Evolutionary conservation across 1,140 invertebrate genomes (phyloP), one percentile per base, ranked within the genome.

Genomic region (Monomorium pharaonis): DNA sequence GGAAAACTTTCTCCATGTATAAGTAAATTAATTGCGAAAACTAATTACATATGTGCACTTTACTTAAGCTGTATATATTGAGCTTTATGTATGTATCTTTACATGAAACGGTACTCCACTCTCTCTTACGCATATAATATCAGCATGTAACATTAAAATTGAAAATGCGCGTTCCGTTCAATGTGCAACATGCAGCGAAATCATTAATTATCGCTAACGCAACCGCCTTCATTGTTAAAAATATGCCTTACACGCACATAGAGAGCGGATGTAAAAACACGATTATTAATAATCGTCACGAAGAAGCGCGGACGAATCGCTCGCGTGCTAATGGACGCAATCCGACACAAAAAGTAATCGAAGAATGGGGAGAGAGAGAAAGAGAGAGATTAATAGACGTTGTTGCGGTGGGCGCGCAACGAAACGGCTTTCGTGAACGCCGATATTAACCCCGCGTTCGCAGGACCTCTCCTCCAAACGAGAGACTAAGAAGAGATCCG

Each of bases 401-500:
- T 47, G 74, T 24, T 62, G 49, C 21, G 56, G 70, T 27, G 47
- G 24, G 24, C 58, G 24, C 58, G 18, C 14, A 4, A 74, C 24
- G 16, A 54, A n/a, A 21, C 51, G 65, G 65, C 62, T 88, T 85
- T 56, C 83, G 47, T 14, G 27, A 58, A 44, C 58, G 33, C 21
- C 83, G 62, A 72, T 85, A 74, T 86, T 83, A 80, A 80, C 44
- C 18, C 65, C 9, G 58, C 30, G 30, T 77, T 62, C 33, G 16
- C 49, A 30, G 56, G 42, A 44, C 30, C n/a, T 42, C 44, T n/a
- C 21, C 58, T 37, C 18, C 16, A 83, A 62, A 60, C 21, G 80
- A 58, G 80, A 58, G 37, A 72, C 80, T 87, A 37, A 56, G 76
- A n/a, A n/a, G n/a, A n/a, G 85, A 90, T 87, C 86, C 70, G 30